Conservation (phyloP, 2,888 invertebrate genomes). For the Crocallis elinguaria region DNA sequence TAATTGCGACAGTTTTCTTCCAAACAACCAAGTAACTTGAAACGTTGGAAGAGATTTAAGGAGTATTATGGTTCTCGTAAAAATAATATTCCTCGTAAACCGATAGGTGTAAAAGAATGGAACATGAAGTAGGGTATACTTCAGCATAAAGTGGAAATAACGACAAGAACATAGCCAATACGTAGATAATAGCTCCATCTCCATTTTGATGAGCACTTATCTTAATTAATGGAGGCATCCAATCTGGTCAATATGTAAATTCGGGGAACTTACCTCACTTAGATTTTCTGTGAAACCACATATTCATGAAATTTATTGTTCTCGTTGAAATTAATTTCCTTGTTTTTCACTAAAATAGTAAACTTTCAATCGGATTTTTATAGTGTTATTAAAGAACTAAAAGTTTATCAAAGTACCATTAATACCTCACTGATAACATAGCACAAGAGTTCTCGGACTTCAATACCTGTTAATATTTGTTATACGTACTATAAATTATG, state of each 20-base stretch:
- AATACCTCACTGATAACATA: constrained; percentile 8
- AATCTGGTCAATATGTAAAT: constrained; percentile 11
- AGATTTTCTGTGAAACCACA: not conserved
- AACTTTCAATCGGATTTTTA: constrained; percentile 12
- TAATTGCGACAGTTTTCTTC: constrained; percentile 11
- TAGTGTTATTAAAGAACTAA: constrained; percentile 1
- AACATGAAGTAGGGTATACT: constrained; percentile 2
- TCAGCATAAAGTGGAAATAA: constrained; percentile 6
- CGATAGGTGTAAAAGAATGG: not conserved
- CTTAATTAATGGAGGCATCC: constrained; percentile 11
- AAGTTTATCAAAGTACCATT: not conserved
- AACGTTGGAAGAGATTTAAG: constrained; percentile 3
- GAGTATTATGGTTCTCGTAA: constrained; percentile 17
- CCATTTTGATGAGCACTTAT: constrained; percentile 25
- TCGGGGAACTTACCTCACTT: constrained; percentile 26
- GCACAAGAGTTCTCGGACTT: not conserved
- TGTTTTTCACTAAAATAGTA: constrained; percentile 15
- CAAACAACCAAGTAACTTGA: constrained; percentile 9
- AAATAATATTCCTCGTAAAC: constrained; percentile 7
- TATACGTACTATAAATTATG: not conserved
- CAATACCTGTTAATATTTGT: not conserved
- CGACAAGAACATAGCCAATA: constrained; percentile 12
- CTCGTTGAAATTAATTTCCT: constrained; percentile 1
- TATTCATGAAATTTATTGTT: constrained; percentile 10
- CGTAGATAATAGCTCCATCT: constrained; percentile 16